phyloP scores from a whole-genome alignment of 2,888 invertebrate species.

The Myopa testacea region DNA sequence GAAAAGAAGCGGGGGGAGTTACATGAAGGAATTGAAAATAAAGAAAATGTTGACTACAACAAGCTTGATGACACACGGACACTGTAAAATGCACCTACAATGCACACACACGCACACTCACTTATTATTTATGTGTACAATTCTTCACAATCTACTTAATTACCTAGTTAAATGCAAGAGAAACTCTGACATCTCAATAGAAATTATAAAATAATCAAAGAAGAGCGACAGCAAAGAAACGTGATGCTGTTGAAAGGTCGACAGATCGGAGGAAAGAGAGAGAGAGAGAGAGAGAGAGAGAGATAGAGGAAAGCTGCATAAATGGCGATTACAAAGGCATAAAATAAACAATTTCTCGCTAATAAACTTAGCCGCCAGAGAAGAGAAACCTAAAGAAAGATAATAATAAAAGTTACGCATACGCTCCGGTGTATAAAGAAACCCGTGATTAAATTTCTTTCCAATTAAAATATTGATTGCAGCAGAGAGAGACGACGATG shows the following conservation, averaged over 20 bases:
- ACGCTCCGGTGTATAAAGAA: neutral
- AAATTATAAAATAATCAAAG: neutral
- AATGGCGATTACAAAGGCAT: neutral
- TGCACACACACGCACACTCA: neutral
- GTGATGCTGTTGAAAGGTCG: neutral
- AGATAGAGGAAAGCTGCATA: neutral
- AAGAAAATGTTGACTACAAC: too few species aligned
- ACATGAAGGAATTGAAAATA: too few species aligned
- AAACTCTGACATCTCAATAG: slow-evolving; percentile 47
- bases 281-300: neutral
- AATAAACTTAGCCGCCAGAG: neutral
- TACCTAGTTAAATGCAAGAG: neutral
- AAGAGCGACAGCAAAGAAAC: neutral
- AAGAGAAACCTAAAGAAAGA: neutral
- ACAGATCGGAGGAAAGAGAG: neutral
- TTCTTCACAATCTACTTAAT: neutral
- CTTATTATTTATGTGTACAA: neutral
- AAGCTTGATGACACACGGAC: too few species aligned
- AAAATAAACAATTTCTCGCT: neutral
- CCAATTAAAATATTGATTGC: too few species aligned
- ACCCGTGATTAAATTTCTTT: too few species aligned
- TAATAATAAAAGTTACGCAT: neutral
- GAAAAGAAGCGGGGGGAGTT: too few species aligned
- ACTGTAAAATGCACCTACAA: too few species aligned
- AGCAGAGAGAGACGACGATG: too few species aligned